These are phyloP conservation scores for Ceratosolen fusciceps DNA, from an alignment of 1,140 invertebrate species.

Conservation along the genomic window DNA sequence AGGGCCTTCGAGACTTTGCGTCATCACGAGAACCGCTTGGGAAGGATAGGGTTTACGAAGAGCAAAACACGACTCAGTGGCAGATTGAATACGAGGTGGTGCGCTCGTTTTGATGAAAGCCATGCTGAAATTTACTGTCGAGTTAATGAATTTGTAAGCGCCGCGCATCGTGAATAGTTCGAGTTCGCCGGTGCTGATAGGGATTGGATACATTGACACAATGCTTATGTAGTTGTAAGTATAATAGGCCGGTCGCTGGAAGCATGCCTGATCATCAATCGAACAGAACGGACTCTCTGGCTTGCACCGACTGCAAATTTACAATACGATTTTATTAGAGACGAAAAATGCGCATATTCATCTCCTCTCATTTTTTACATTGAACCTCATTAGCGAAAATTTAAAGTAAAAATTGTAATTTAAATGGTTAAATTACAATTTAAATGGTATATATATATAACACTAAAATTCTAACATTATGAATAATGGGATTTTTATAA, in stretches of 20 bases:
- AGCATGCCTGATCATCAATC: conserved; percentile 79
- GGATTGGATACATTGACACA: conserved; percentile 85
- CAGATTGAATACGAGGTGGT: conserved; percentile 74
- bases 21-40: conserved; percentile 82
- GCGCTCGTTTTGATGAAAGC: conserved; percentile 77
- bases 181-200: conserved; percentile 75
- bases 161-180: conserved; percentile 91
- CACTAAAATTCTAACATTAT: too few species aligned
- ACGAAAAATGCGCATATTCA: too few species aligned
- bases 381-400: too few species aligned
- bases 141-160: conserved; percentile 75
- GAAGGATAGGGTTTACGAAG: conserved; percentile 73
- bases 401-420: too few species aligned
- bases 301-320: conserved; percentile 84
- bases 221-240: conserved; percentile 94
- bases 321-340: too few species aligned
- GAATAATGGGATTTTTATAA: too few species aligned
- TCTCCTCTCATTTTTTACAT: too few species aligned
- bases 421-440: too few species aligned
- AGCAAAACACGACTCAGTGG: conserved; percentile 79
- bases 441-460: too few species aligned
- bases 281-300: conserved; percentile 78
- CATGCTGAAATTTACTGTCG: conserved; percentile 83
- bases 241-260: conserved; percentile 83
- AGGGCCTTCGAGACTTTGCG: conserved; percentile 82